Conservation (phyloP, 2,888 invertebrate species). For the Ptilodon capucinus region DNA sequence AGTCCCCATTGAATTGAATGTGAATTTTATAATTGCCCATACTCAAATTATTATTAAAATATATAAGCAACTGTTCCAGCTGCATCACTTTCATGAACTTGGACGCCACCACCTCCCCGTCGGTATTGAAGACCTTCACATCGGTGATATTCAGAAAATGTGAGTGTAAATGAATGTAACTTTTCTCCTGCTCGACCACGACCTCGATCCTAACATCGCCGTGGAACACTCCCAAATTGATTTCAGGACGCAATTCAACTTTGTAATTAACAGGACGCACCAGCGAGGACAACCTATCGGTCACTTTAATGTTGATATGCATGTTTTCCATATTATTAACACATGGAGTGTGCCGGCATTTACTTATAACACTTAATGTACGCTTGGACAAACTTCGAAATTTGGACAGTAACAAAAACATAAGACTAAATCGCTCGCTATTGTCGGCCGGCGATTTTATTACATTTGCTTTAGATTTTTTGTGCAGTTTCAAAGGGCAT, state of each 20-base stretch:
- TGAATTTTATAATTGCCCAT: constrained; percentile 76
- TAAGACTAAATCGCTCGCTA: no score
- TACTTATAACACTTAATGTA: no score
- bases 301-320: constrained; percentile 42
- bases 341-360: not conserved
- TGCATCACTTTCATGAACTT: constrained; percentile 56
- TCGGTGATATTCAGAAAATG: constrained; percentile 80
- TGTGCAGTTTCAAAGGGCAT: no score
- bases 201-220: constrained; percentile 66
- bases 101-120: constrained; percentile 43
- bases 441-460: no score
- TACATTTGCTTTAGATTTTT: no score
- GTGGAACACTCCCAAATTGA: constrained; percentile 53
- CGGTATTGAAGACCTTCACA: constrained; percentile 52
- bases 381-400: not conserved
- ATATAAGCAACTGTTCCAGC: constrained; percentile 62
- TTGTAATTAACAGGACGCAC: constrained; percentile 66
- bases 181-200: constrained; percentile 57
- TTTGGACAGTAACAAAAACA: not conserved
- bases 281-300: constrained; percentile 55
- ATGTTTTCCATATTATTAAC: constrained; percentile 33
- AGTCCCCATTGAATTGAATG: constrained; percentile 84
- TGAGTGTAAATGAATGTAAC: constrained; percentile 80
- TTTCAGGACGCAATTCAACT: constrained; percentile 55
- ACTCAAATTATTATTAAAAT: constrained; percentile 46